phyloP scores from a whole-genome alignment of 30 jellyfish, hydroid and myxozoan genomes.

The Morbakka virulenta region DNA sequence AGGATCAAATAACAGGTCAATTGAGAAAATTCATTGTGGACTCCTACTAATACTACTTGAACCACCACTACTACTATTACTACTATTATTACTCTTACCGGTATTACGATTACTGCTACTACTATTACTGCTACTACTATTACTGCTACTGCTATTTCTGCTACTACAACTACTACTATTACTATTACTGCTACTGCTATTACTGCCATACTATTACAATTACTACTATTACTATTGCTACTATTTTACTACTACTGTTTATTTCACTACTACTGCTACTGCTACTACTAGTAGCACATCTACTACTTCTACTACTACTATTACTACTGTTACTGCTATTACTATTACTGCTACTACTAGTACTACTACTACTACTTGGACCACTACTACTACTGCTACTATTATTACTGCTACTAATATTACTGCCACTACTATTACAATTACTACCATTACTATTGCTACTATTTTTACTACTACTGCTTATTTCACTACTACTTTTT shows the following conservation, averaged over 20 bases:
- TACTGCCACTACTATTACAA: background rate
- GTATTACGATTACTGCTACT: background rate
- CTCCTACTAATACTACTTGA: background rate
- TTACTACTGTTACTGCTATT: background rate
- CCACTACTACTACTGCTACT: background rate
- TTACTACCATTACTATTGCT: background rate
- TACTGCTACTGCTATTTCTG: background rate
- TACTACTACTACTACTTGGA: background rate
- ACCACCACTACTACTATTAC: background rate
- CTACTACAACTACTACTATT: background rate
- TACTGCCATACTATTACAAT: background rate
- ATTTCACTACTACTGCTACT: background rate
- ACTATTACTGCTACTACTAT: background rate
- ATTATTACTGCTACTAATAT: background rate
- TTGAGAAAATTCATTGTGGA: too few relatives aligned
- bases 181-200: background rate
- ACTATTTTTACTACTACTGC: background rate
- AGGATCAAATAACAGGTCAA: too few relatives aligned
- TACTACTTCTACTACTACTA: background rate
- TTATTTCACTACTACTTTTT: background rate
- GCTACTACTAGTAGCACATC: background rate
- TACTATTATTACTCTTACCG: background rate
- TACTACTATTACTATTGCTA: background rate
- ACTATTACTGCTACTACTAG: background rate
- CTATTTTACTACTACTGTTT: background rate